Evolutionary conservation across 1,140 invertebrate species (phyloP).

Genomic region (Drosophila chauvacae): DNA sequence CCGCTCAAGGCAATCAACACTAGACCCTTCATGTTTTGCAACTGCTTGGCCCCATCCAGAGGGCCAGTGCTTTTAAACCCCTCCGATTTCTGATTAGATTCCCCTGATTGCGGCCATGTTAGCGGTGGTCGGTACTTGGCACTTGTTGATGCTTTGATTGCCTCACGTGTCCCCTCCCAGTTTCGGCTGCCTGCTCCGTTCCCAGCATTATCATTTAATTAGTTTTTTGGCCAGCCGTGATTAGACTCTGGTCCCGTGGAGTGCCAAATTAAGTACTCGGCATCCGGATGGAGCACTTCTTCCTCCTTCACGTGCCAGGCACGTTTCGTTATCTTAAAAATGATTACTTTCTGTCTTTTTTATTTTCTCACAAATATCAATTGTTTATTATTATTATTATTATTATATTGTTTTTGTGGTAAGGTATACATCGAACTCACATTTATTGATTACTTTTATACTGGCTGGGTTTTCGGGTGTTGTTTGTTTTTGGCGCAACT

Average conservation of each 20-base stretch:
- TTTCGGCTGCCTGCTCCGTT: conserved; percentile 32
- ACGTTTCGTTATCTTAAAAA: conserved; percentile 53
- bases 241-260: conserved; percentile 15
- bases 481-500: conserved; percentile 62
- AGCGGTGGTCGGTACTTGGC: not conserved
- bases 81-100: conserved; percentile 59
- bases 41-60: conserved; percentile 34
- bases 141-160: conserved; percentile 45
- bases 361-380: conserved; percentile 61
- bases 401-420: conserved; percentile 12
- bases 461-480: conserved; percentile 14
- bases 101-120: conserved; percentile 42
- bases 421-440: conserved; percentile 71
- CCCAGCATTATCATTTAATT: conserved; percentile 70
- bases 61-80: conserved; percentile 58
- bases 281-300: conserved; percentile 10
- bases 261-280: conserved; percentile 26
- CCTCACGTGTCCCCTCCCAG: conserved; percentile 46
- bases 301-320: conserved; percentile 56
- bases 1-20: conserved; percentile 47
- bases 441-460: conserved; percentile 63
- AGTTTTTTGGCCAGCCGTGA: conserved; percentile 38
- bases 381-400: conserved; percentile 48
- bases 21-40: conserved; percentile 55
- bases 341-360: not conserved